Evolutionary conservation across 2,113 vertebrate genomes (phyloP).

Genomic region (Leptobrachium ailaonicum): DNA sequence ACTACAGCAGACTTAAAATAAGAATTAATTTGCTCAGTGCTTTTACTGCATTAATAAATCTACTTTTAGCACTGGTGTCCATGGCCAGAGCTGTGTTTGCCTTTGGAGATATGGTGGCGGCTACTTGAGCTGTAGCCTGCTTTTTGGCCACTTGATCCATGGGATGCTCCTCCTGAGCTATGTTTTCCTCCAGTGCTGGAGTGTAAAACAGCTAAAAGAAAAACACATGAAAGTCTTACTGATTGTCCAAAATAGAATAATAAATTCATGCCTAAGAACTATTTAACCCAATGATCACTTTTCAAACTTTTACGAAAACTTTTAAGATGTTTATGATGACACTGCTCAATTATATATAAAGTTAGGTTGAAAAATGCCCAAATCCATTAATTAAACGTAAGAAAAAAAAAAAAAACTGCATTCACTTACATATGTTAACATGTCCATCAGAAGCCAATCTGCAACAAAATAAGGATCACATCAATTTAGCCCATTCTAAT

Average conservation of each 20-base stretch:
- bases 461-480: neutral
- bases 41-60: neutral
- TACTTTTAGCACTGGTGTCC: slow-evolving; percentile 16
- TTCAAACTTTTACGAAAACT: neutral
- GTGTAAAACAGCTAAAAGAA: slow-evolving; percentile 27
- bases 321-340: neutral
- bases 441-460: slow-evolving; percentile 13
- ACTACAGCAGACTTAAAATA: no score
- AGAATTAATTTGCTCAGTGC: neutral
- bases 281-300: neutral
- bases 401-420: neutral
- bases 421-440: slow-evolving; percentile 34
- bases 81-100: slow-evolving; percentile 21
- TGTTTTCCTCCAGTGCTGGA: slow-evolving; percentile 35
- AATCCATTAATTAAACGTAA: neutral
- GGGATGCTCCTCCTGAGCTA: slow-evolving; percentile 11
- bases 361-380: neutral
- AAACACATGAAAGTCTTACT: neutral
- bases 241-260: neutral
- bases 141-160: slow-evolving; percentile 17
- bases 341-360: neutral
- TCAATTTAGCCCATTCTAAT: no score
- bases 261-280: neutral
- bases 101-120: slow-evolving; percentile 1
- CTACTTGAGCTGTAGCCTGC: slow-evolving; percentile 28